Conservation (phyloP, 2,797 vertebrate genomes). For the Galaxias olidus region DNA sequence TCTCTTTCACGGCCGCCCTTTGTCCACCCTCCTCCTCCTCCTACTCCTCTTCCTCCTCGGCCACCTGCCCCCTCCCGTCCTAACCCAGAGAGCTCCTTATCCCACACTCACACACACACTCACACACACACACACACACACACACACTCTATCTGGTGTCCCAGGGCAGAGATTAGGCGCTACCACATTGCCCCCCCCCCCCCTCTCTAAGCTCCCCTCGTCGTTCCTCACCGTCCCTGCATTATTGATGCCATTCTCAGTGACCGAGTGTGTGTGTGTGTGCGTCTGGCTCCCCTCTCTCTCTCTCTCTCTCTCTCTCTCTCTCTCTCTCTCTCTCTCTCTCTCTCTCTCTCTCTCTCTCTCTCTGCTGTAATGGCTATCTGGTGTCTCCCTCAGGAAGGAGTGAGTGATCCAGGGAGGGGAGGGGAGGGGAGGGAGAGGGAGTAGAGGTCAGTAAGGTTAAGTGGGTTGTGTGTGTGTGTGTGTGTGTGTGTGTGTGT, state of each 20-base stretch:
- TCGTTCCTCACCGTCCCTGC: conserved; percentile 64
- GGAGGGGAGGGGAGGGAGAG: conserved; percentile 54
- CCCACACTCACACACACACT: conserved; percentile 17
- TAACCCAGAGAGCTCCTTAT: conserved; percentile 14
- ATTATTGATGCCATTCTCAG: conserved; percentile 74
- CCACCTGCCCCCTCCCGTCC: conserved; percentile 61
- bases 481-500: too few relatives aligned
- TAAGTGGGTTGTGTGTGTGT: too few relatives aligned
- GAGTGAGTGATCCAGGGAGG: conserved; percentile 23
- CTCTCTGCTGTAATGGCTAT: conserved; percentile 76
- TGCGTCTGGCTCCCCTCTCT: conserved; percentile 30
- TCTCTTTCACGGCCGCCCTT: conserved; percentile 5
- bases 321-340: conserved; percentile 31
- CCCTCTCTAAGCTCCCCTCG: conserved; percentile 57
- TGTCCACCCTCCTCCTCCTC: conserved; percentile 34
- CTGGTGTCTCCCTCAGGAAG: conserved; percentile 72
- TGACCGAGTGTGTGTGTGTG: conserved; percentile 20
- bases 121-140: conserved; percentile 37
- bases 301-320: conserved; percentile 41
- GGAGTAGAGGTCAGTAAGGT: conserved; percentile 74
- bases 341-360: conserved; percentile 43
- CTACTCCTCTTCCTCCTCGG: conserved; percentile 50
- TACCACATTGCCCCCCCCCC: conserved; percentile 46
- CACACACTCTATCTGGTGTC: conserved; percentile 67
- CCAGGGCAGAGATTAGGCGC: conserved; percentile 76